These are phyloP conservation scores for Rhinophrynus dorsalis DNA, from an alignment of 2,797 vertebrate genomes.

Conservation along the genomic window DNA sequence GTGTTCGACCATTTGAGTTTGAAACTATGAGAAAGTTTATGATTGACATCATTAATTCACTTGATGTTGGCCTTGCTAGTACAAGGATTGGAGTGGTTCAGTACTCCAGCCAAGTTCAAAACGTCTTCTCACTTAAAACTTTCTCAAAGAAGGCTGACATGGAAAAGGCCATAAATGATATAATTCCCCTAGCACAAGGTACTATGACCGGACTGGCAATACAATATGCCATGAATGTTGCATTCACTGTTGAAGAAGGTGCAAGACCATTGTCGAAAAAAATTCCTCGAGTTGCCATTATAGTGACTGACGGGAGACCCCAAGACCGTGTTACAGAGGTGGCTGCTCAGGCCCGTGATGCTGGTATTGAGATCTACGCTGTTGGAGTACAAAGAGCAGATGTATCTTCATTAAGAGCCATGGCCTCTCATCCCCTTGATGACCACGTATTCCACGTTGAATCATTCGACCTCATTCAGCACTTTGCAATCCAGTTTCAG, in stretches of 20 bases:
- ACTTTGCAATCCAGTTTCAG: slow-evolving; percentile 93
- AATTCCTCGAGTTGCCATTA: slow-evolving; percentile 85
- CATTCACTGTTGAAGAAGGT: slow-evolving; percentile 83
- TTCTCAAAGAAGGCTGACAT: slow-evolving; percentile 75
- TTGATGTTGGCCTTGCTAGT: slow-evolving; percentile 81
- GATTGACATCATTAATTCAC: slow-evolving; percentile 84
- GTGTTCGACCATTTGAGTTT: slow-evolving; percentile 91
- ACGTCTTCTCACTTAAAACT: slow-evolving; percentile 87
- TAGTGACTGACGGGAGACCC: slow-evolving; percentile 92
- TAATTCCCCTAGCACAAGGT: slow-evolving; percentile 91
- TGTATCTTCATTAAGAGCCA: slow-evolving; percentile 88
- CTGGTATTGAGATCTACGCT: slow-evolving; percentile 91
- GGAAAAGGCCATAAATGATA: slow-evolving; percentile 85
- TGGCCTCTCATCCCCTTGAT: slow-evolving; percentile 90
- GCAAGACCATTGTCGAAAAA: slow-evolving; percentile 73
- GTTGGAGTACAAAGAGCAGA: slow-evolving; percentile 94
- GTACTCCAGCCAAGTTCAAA: slow-evolving; percentile 96
- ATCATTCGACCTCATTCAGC: slow-evolving; percentile 91
- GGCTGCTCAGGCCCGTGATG: slow-evolving; percentile 81
- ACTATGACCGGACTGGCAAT: slow-evolving; percentile 98
- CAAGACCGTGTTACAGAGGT: slow-evolving; percentile 94
- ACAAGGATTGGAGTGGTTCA: slow-evolving; percentile 92
- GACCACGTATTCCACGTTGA: slow-evolving; percentile 96
- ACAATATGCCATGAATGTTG: slow-evolving; percentile 87
- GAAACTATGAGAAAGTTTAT: slow-evolving; percentile 95